These are phyloP conservation scores for Galaxea fascicularis DNA, from an alignment of 92 coral and sea anemone genomes.

Conservation along the genomic window DNA sequence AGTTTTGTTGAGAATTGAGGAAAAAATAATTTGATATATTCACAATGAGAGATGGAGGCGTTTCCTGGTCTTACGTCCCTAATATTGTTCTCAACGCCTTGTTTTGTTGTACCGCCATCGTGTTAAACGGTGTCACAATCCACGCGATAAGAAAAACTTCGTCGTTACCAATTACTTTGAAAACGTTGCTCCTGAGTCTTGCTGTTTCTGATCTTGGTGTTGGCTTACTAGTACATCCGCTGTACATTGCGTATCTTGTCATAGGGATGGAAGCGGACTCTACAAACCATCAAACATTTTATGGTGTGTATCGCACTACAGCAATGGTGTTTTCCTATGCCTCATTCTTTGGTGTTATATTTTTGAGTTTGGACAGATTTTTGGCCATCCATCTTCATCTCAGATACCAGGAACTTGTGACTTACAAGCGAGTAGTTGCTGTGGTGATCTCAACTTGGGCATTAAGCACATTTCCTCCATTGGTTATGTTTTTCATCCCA, in stretches of 20 bases:
- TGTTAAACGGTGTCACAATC: neutral
- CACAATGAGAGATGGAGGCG: neutral
- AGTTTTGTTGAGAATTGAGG: too few species aligned
- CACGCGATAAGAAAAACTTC: slow-evolving; percentile 22
- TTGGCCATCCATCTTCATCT: neutral
- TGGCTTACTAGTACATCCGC: slow-evolving; percentile 1
- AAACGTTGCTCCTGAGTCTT: slow-evolving; percentile 4
- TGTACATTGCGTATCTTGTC: neutral
- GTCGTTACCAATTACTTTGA: slow-evolving; percentile 4
- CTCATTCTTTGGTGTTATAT: neutral
- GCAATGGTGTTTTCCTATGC: neutral
- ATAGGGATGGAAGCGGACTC: neutral
- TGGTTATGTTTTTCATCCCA: neutral
- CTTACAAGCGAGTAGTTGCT: neutral
- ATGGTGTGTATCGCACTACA: neutral
- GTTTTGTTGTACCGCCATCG: slow-evolving; percentile 8
- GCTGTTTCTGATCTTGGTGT: slow-evolving; percentile 27
- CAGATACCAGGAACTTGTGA: neutral
- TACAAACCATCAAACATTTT: neutral
- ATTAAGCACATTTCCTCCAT: neutral
- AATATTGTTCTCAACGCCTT: neutral
- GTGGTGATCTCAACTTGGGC: neutral
- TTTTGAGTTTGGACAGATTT: neutral
- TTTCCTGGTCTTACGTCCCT: neutral
- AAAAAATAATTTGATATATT: neutral